Evolutionary conservation across 2,113 vertebrate species (phyloP).

Genomic region (Collichthys lucidus): DNA sequence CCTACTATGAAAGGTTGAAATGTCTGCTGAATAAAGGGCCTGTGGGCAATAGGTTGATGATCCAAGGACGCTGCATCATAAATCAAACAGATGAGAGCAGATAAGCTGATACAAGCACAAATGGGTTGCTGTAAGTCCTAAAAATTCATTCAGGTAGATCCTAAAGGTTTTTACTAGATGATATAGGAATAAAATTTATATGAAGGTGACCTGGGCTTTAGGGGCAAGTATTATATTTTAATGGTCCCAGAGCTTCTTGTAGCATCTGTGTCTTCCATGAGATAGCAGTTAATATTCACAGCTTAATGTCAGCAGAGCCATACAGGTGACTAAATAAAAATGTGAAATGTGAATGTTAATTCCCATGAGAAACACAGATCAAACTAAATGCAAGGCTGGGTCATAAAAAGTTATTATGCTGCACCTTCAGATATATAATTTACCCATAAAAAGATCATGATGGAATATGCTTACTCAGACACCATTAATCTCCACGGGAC

Average conservation of each 20-base stretch:
- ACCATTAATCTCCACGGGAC: not conserved
- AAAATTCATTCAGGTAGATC: slow-evolving; percentile 9
- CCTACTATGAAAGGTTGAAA: not conserved
- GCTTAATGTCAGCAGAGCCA: slow-evolving; percentile 27
- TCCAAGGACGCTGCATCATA: not conserved
- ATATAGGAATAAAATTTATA: slow-evolving; percentile 12
- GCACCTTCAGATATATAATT: slow-evolving; percentile 13
- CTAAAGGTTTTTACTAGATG: slow-evolving; percentile 19
- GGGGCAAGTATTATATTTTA: slow-evolving; percentile 39
- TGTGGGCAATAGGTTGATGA: not conserved
- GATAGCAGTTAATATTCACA: slow-evolving; percentile 35
- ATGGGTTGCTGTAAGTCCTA: not conserved
- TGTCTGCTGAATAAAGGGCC: not conserved
- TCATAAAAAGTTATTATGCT: slow-evolving; percentile 23
- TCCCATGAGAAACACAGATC: slow-evolving; percentile 23
- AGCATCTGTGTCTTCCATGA: slow-evolving; percentile 37
- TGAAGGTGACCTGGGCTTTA: slow-evolving; percentile 32
- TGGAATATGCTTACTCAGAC: slow-evolving; percentile 23
- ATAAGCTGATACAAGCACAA: slow-evolving; percentile 14
- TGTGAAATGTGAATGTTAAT: slow-evolving; percentile 23
- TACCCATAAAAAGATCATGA: slow-evolving; percentile 8
- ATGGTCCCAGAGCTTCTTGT: slow-evolving; percentile 36
- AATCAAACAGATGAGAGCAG: slow-evolving; percentile 18
- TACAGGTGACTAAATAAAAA: slow-evolving; percentile 38
- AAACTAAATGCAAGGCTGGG: slow-evolving; percentile 19